Evolutionary conservation across 2,797 vertebrate genomes (phyloP).

Genomic region (Orestias chungarensis): DNA sequence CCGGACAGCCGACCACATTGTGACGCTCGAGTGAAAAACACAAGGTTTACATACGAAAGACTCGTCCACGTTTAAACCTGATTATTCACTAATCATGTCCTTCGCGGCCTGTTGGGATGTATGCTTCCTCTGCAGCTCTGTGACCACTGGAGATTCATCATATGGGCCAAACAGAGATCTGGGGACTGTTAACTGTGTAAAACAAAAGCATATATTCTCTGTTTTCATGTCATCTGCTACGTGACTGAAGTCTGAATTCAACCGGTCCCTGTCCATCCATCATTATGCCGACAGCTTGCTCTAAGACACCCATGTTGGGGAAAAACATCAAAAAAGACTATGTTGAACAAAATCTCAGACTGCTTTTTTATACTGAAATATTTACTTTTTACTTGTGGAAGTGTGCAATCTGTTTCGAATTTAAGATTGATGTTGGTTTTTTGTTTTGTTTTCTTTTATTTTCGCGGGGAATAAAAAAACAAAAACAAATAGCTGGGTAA

Average conservation of each 20-base stretch:
- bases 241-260: conserved; percentile 55
- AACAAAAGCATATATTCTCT: conserved; percentile 6
- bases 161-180: conserved; percentile 32
- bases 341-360: conserved; percentile 21
- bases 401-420: conserved; percentile 22
- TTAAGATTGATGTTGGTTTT: conserved; percentile 16
- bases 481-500: conserved; percentile 19
- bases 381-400: conserved; percentile 39
- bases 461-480: conserved; percentile 16
- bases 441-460: too few relatives aligned
- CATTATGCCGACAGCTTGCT: conserved; percentile 34
- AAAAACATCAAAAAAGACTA: conserved; percentile 30
- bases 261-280: conserved; percentile 46
- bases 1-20: conserved; percentile 97
- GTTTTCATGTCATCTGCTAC: conserved; percentile 61
- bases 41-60: conserved; percentile 54
- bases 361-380: not conserved
- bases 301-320: conserved; percentile 54
- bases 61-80: conserved; percentile 50
- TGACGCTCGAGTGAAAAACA: conserved; percentile 78
- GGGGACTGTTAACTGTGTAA: conserved; percentile 29
- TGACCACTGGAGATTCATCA: conserved; percentile 58
- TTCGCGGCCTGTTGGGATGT: conserved; percentile 49
- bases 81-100: conserved; percentile 64
- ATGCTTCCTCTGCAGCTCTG: conserved; percentile 54